A percentile compares a stretch with the other conserved stretches of the same genome.
Conservation (phyloP, 30 jellyfish, hydroid and myxozoan species). For the Haliclystus octoradiatus region DNA sequence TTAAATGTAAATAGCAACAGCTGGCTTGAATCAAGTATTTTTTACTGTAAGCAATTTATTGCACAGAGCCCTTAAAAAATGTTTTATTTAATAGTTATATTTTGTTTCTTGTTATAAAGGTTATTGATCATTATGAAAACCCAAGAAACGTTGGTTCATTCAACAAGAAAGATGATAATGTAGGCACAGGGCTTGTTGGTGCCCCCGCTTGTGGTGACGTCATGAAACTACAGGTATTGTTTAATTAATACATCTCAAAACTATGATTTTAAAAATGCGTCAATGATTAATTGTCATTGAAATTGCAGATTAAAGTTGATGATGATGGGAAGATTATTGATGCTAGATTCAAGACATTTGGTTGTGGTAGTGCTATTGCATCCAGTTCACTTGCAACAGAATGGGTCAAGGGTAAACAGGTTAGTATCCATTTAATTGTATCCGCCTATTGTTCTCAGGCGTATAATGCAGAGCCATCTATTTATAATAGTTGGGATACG, state of each 20-base stretch:
- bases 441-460: too few relatives aligned
- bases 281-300: not conserved
- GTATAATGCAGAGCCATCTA: too few relatives aligned
- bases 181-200: constrained; percentile 99
- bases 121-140: constrained; percentile 94
- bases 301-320: constrained; percentile 76
- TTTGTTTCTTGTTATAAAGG: constrained; percentile 25
- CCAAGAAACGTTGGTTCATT: constrained; percentile 99
- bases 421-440: constrained; percentile 1
- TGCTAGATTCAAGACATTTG: constrained; percentile 98
- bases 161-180: constrained; percentile 79
- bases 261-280: not conserved
- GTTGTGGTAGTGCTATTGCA: constrained; percentile 99
- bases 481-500: too few relatives aligned
- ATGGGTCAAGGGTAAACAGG: constrained; percentile 93
- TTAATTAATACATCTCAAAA: too few relatives aligned
- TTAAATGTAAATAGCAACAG: too few relatives aligned
- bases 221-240: constrained; percentile 95
- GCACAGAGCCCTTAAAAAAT: too few relatives aligned
- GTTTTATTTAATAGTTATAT: too few relatives aligned
- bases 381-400: constrained; percentile 99
- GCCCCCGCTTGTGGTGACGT: constrained; percentile 99
- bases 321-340: constrained; percentile 79
- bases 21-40: too few relatives aligned
- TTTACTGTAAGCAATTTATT: too few relatives aligned